Conservation (phyloP, 2,888 invertebrate species). For the Ennomos fuscantarius region DNA sequence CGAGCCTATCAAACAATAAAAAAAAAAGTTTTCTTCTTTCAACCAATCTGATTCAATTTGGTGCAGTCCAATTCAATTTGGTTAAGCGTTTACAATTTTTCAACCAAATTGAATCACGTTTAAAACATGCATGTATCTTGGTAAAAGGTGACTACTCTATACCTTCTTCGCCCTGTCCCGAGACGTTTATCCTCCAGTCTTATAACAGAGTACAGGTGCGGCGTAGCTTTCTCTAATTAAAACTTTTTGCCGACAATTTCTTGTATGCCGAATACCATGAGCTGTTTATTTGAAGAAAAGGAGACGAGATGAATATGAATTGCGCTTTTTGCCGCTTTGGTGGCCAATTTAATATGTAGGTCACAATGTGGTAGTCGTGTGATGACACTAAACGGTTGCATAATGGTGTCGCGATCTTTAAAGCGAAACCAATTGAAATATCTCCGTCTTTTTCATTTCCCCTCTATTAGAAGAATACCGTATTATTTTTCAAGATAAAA, state of each 20-base stretch:
- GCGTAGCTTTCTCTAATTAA: constrained; percentile 35
- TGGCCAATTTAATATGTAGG: constrained; percentile 1
- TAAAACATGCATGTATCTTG: too few relatives aligned
- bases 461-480: too few relatives aligned
- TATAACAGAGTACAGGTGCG: constrained; percentile 36
- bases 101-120: too few relatives aligned
- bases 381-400: not conserved
- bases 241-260: constrained; percentile 36
- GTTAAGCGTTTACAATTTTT: too few relatives aligned
- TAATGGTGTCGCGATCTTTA: not conserved
- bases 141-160: constrained; percentile 3
- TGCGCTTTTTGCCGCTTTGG: constrained; percentile 2
- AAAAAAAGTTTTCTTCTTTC: too few relatives aligned
- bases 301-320: constrained; percentile 30
- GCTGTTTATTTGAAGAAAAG: constrained; percentile 23
- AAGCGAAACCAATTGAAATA: constrained; percentile 3
- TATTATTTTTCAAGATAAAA: too few relatives aligned
- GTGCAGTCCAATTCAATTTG: too few relatives aligned
- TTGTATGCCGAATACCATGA: constrained; percentile 30
- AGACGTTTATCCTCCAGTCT: constrained; percentile 14
- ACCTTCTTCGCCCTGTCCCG: not conserved
- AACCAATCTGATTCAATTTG: too few relatives aligned
- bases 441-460: too few relatives aligned
- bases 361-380: not conserved
- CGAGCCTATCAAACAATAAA: too few relatives aligned